Evolutionary conservation across 2,888 invertebrate genomes (phyloP).

Genomic region (Cinara cedri): DNA sequence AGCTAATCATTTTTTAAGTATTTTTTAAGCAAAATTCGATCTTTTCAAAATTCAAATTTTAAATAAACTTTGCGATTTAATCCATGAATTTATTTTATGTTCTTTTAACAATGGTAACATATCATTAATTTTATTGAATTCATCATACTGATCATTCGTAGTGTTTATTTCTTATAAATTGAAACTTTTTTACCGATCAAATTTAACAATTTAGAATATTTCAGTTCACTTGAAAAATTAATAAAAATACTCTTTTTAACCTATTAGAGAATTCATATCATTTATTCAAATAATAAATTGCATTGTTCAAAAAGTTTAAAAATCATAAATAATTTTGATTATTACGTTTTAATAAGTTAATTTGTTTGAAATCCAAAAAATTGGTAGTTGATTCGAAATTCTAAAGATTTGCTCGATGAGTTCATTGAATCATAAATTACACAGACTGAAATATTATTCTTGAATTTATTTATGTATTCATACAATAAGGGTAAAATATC

Average conservation of each 20-base stretch:
- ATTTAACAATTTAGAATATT: slow-evolving; percentile 29
- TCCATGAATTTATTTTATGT: slow-evolving; percentile 11
- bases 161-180: slow-evolving; percentile 34
- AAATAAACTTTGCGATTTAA: slow-evolving; percentile 33
- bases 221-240: slow-evolving; percentile 18
- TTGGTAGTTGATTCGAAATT: neutral
- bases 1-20: slow-evolving; percentile 7
- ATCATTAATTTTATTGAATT: slow-evolving; percentile 27
- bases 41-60: slow-evolving; percentile 18
- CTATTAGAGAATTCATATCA: slow-evolving; percentile 26
- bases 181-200: slow-evolving; percentile 23
- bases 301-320: slow-evolving; percentile 23
- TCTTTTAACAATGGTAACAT: slow-evolving; percentile 26
- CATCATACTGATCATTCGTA: slow-evolving; percentile 10
- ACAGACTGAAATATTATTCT: slow-evolving; percentile 17
- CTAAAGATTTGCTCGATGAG: slow-evolving; percentile 18
- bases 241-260: slow-evolving; percentile 13
- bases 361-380: slow-evolving; percentile 1
- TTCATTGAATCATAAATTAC: slow-evolving; percentile 21
- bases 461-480: slow-evolving; percentile 33
- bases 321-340: slow-evolving; percentile 8
- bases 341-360: slow-evolving; percentile 8
- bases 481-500: slow-evolving; percentile 13
- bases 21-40: neutral
- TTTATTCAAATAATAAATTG: slow-evolving; percentile 13